Evolutionary conservation across 2,888 invertebrate genomes (phyloP), one percentile per base, ranked within the genome.

Genomic region (Eupeodes latifasciatus): DNA sequence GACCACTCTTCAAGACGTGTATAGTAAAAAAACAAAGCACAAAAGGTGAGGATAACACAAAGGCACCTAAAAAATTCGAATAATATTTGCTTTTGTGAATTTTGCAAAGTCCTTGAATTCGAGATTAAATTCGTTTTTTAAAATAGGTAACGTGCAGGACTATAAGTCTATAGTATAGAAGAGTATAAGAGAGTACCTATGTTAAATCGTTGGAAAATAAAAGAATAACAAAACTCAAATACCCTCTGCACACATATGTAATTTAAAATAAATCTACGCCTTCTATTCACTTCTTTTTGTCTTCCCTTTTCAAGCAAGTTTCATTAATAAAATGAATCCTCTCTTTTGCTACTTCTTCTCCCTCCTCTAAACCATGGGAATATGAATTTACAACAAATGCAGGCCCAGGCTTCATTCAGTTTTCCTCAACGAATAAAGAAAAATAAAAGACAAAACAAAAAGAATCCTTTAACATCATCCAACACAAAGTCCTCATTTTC

Each of bases 291-390:
- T 19, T 5, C 7, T 19, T 19, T 12, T 64, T 44, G 9, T 62
- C 4, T 10, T 10, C 11, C n/a, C 55, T 69, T 53, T 16, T 55
- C 51, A 75, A 83, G 66, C 81, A 76, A 71, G 83, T 84, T 84
- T 84, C 83, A 84, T 85, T 85, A 85, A 85, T 85, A 81, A 85
- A 77, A 77, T 19, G 77, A 61, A 76, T 44, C n/a, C 57, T 12
- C 53, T 14, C n/a, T 47, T 14, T 27, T 27, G 14, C 34, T 7
- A 12, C 34, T 6, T 59, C 59, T 59, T 6, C 14, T 7, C 34
- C 34, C 40, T 40, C 40, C 61, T n/a, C 36, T 14, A 36, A 5
- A 16, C 61, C 27, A 4, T 62, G 53, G 40, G 53, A 61, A 44
- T 19, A 71, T 51, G 14, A 51, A 53, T 57, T 51, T 61, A 67